Evolutionary conservation across 2,797 vertebrate species (phyloP), one percentile per base, ranked within the genome.

Genomic region (Melanotaenia boesemani): DNA sequence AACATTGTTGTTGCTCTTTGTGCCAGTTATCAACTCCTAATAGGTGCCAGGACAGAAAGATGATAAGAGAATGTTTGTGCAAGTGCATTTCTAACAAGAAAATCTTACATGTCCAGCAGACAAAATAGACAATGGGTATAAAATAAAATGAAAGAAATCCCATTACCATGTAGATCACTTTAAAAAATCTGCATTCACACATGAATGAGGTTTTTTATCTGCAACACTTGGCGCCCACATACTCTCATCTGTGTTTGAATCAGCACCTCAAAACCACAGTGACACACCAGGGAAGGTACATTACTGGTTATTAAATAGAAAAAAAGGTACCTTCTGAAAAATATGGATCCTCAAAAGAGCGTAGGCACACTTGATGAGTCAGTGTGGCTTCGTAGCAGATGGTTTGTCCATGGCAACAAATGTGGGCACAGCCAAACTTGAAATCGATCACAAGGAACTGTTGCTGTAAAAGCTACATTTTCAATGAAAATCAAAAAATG

Each of bases 301-400:
- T 67, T 37, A 59, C 64, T 10, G 48, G 63, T 46, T 77, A 89
- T 83, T 74, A 77, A 79, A 88, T 56, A 54, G 50, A 81, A 76
- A 86, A 74, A 50, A 63, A 81, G 88, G 82, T 52, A 81, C 81
- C 84, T 84, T 68, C 75, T 70, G 72, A 69, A 90, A 85, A 79
- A 79, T 36, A 70, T 82, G 79, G 72, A 79, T 76, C 76, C 74
- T 88, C 74, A 76, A 50, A 73, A 67, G 79, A 84, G 82, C 24
- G 86, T 86, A 63, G 89, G 91, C 75, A 30, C 79, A 41, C 61
- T 69, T 13, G 62, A 83, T 93, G 90, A 92, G 81, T 93, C 92
- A 92, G 72, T 34, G 67, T 55, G 77, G 75, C 60, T 86, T 86
- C 81, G 82, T 83, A 86, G 85, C 90, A 90, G 92, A 88, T 93